Conservation (phyloP, 2,888 invertebrate species). For the Eilema griseolum region DNA sequence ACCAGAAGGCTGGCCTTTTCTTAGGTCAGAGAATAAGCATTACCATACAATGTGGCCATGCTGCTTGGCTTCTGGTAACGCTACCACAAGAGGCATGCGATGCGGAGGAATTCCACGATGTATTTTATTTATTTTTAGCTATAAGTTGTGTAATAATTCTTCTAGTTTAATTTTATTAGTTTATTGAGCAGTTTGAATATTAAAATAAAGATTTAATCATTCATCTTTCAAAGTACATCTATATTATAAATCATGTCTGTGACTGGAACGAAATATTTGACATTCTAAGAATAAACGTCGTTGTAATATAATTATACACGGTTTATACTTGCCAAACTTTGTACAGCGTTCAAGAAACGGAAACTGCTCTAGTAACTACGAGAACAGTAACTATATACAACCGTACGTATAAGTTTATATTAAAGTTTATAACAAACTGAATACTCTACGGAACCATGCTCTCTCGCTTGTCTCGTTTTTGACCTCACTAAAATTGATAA, state of each 20-base stretch:
- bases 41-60: too few species aligned
- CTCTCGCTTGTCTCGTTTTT: conserved; percentile 28
- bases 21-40: too few species aligned
- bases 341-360: conserved; percentile 1
- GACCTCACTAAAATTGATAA: conserved; percentile 44
- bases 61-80: too few species aligned
- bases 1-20: too few species aligned
- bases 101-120: too few species aligned
- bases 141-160: too few species aligned
- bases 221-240: too few species aligned
- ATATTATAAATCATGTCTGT: not conserved
- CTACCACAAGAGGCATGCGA: too few species aligned
- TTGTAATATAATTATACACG: not conserved
- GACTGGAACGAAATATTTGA: not conserved
- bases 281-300: not conserved
- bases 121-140: too few species aligned
- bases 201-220: too few species aligned
- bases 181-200: too few species aligned
- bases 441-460: conserved; percentile 3
- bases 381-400: not conserved
- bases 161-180: too few species aligned
- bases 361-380: not conserved
- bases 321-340: not conserved
- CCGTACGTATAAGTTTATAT: not conserved
- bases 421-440: conserved; percentile 2